Evolutionary conservation across 2,113 vertebrate genomes (phyloP).

Genomic region (Eira barbara): DNA sequence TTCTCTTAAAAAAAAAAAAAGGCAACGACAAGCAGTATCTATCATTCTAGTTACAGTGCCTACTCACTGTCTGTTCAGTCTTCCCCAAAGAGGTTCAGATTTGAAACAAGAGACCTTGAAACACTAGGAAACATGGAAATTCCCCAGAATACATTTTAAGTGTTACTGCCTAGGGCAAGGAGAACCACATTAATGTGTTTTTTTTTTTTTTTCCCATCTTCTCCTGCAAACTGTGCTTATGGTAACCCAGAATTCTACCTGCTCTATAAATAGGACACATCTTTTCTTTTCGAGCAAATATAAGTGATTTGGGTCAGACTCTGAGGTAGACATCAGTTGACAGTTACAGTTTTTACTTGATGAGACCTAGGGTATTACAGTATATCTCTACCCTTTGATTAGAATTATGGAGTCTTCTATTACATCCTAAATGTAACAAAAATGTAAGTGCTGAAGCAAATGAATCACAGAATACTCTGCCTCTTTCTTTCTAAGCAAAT

Average conservation of each 20-base stretch:
- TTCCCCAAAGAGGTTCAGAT: neutral
- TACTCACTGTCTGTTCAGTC: neutral
- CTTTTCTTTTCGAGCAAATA: constrained; percentile 49
- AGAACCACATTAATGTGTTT: neutral
- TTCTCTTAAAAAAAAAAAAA: neutral
- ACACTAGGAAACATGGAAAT: neutral
- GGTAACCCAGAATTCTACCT: constrained; percentile 48
- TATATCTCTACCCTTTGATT: constrained; percentile 7
- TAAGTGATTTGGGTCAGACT: constrained; percentile 32
- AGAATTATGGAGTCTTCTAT: neutral
- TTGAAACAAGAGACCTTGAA: constrained; percentile 29
- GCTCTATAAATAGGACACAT: constrained; percentile 44
- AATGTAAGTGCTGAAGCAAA: neutral
- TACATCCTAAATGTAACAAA: neutral
- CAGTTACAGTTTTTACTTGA: constrained; percentile 6
- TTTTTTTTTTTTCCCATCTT: neutral
- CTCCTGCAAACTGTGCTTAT: constrained; percentile 28
- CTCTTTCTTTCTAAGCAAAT: neutral
- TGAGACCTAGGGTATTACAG: neutral
- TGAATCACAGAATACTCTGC: neutral
- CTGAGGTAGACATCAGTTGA: neutral
- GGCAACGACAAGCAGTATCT: neutral
- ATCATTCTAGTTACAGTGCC: neutral
- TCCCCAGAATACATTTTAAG: constrained; percentile 5
- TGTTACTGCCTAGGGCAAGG: constrained; percentile 39